Conservation (phyloP, 2,888 invertebrate genomes). For the Elmis aenea region DNA sequence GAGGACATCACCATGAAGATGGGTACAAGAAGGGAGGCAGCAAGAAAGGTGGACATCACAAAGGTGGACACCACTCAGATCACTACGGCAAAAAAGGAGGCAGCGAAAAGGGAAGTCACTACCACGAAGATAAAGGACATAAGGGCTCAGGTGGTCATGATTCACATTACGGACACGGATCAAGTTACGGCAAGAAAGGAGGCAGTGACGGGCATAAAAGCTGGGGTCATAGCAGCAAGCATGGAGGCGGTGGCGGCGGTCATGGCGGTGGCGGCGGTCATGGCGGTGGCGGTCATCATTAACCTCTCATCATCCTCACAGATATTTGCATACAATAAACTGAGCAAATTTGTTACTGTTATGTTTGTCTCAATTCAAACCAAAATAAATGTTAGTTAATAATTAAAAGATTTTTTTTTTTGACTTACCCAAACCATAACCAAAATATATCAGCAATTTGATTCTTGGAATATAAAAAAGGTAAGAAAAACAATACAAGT, state of each 20-base stretch:
- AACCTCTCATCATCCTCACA: neutral
- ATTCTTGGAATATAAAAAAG: no score
- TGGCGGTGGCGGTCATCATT: conserved; percentile 12
- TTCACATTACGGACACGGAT: conserved; percentile 68
- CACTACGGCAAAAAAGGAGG: conserved; percentile 77
- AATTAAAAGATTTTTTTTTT: no score
- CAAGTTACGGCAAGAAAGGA: conserved; percentile 74
- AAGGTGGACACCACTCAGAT: conserved; percentile 70
- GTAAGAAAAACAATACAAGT: no score
- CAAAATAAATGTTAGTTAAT: no score
- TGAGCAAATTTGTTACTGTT: no score
- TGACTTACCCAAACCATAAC: no score
- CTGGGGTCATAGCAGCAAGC: conserved; percentile 55
- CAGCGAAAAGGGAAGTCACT: conserved; percentile 74
- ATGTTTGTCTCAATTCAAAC: no score
- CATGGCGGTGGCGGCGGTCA: conserved; percentile 14
- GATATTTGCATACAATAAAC: no score
- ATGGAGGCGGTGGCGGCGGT: conserved; percentile 11
- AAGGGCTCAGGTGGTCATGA: conserved; percentile 74
- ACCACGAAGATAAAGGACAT: conserved; percentile 74
- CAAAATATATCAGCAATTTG: no score
- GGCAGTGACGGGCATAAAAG: conserved; percentile 75
- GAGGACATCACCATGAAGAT: conserved; percentile 72
- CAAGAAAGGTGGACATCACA: conserved; percentile 75
- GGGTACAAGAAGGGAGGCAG: conserved; percentile 78